Evolutionary conservation across 2,113 vertebrate species (phyloP).

Genomic region (Tenrec ecaudatus): DNA sequence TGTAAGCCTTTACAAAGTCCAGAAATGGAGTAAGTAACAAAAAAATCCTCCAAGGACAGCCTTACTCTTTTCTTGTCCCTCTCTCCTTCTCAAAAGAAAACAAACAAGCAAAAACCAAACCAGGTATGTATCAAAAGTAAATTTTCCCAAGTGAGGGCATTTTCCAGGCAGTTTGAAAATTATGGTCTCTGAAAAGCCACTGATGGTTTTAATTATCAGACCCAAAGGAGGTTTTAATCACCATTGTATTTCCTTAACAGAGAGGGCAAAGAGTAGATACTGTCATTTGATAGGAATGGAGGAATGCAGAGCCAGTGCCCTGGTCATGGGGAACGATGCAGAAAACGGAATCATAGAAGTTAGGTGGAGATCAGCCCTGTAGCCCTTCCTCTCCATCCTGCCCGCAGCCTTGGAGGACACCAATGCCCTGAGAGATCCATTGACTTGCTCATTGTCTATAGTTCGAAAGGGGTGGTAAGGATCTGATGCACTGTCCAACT

Average conservation of each 20-base stretch:
- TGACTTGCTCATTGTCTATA: not conserved
- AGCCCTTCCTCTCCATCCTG: too few relatives aligned
- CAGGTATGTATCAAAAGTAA: not conserved
- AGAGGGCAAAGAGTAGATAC: slow-evolving; percentile 34
- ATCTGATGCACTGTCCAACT: accelerated
- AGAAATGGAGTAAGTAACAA: slow-evolving; percentile 52
- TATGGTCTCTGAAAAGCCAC: slow-evolving; percentile 20
- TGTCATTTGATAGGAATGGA: not conserved
- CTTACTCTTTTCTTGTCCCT: not conserved
- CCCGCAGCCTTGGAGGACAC: too few relatives aligned
- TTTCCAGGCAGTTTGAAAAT: not conserved
- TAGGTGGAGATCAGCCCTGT: too few relatives aligned
- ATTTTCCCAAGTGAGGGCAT: not conserved
- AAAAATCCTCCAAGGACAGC: not conserved
- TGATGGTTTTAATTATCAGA: not conserved
- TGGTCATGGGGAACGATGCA: too few relatives aligned
- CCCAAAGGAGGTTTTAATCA: not conserved
- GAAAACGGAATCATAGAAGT: too few relatives aligned
- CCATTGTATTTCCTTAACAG: slow-evolving; percentile 23
- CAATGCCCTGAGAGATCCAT: not conserved
- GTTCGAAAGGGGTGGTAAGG: accelerated
- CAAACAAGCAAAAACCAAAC: not conserved
- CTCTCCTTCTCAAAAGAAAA: too few relatives aligned
- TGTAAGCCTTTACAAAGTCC: slow-evolving; percentile 74
- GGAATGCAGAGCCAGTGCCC: not conserved